These are phyloP conservation scores for Megalurothrips usitatus DNA, from an alignment of 2,888 invertebrate species.

Conservation along the genomic window DNA sequence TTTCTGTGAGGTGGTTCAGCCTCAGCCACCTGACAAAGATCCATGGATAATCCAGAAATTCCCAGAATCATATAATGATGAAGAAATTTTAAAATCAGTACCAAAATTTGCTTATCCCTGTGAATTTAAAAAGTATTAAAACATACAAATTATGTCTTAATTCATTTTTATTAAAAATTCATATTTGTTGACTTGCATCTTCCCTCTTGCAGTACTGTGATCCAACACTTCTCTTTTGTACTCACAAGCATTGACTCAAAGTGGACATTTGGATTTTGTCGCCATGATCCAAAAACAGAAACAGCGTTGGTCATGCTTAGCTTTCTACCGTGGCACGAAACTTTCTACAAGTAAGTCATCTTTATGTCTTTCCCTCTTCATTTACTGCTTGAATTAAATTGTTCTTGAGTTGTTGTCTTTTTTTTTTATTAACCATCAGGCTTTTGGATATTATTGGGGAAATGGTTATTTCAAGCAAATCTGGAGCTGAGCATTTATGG, in stretches of 20 bases:
- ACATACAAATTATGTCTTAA: background rate
- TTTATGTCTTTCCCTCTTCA: background rate
- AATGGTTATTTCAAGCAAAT: constrained; percentile 48
- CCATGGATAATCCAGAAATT: constrained; percentile 78
- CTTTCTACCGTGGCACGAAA: constrained; percentile 94
- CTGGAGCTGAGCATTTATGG: constrained; percentile 53
- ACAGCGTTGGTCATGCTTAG: constrained; percentile 81
- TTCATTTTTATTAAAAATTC: background rate
- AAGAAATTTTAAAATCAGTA: constrained; percentile 78
- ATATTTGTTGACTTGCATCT: background rate
- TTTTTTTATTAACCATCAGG: constrained; percentile 48
- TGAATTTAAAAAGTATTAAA: constrained; percentile 67
- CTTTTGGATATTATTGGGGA: constrained; percentile 78
- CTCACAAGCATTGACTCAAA: constrained; percentile 91
- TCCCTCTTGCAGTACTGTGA: constrained; percentile 51
- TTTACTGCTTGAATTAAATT: background rate
- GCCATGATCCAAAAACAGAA: constrained; percentile 85
- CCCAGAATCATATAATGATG: constrained; percentile 76
- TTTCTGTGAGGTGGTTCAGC: constrained; percentile 73
- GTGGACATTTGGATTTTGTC: constrained; percentile 96
- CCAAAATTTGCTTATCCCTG: constrained; percentile 91
- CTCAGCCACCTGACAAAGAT: constrained; percentile 55
- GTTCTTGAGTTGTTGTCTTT: constrained; percentile 17
- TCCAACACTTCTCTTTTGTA: constrained; percentile 95
- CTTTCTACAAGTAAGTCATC: constrained; percentile 77